Conservation (phyloP, 2,888 invertebrate genomes). For the Acleris emargana region DNA sequence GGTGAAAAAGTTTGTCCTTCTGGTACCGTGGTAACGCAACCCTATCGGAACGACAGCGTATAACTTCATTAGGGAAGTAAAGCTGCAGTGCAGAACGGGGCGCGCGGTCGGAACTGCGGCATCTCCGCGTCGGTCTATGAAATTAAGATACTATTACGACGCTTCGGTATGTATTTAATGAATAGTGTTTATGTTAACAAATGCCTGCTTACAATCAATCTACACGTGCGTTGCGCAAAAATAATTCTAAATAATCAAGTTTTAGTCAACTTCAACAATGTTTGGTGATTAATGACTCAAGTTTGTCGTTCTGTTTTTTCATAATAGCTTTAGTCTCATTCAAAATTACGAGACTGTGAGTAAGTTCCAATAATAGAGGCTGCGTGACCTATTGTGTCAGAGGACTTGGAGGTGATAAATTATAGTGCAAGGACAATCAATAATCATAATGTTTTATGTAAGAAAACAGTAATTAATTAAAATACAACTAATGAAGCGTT, state of each 20-base stretch:
- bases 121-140: constrained; percentile 60
- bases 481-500: no score
- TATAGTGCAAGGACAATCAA: not conserved
- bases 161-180: constrained; percentile 65
- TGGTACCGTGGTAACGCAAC: constrained; percentile 63
- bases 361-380: constrained; percentile 30
- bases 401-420: constrained; percentile 18
- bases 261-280: not conserved
- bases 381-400: constrained; percentile 15
- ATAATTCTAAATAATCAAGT: no score
- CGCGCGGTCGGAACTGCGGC: constrained; percentile 38
- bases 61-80: constrained; percentile 53
- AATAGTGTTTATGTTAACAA: constrained; percentile 7
- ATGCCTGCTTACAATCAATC: not conserved
- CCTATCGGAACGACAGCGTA: constrained; percentile 45
- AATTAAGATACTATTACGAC: constrained; percentile 76
- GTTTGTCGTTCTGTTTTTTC: not conserved
- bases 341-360: constrained; percentile 29
- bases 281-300: constrained; percentile 1
- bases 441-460: not conserved
- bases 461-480: no score
- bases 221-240: no score
- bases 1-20: constrained; percentile 55
- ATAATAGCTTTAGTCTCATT: constrained; percentile 19
- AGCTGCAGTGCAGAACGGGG: constrained; percentile 50